A percentile compares a stretch with the other conserved stretches of the same genome.
These are phyloP conservation scores for Sebastes fasciatus DNA, from an alignment of 2,113 vertebrate genomes.

Conservation along the genomic window DNA sequence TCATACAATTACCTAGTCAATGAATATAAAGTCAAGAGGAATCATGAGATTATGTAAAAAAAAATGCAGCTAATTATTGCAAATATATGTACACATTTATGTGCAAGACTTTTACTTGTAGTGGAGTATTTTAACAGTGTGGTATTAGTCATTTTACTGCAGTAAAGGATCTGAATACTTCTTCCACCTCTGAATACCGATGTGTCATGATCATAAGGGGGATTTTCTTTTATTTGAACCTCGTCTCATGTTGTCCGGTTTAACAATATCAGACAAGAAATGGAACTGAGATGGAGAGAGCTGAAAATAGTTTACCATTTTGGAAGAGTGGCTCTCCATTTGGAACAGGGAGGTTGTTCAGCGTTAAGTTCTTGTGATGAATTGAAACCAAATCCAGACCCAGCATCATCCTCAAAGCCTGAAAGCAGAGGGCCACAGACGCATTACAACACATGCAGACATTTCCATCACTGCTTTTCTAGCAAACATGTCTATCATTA, in stretches of 20 bases:
- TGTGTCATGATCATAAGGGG: too few species aligned
- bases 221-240: not conserved
- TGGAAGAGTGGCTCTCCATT: slow-evolving; percentile 83
- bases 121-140: too few species aligned
- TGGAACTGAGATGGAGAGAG: not conserved
- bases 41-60: not conserved
- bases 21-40: not conserved
- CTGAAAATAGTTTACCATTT: slow-evolving; percentile 78
- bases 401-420: slow-evolving; percentile 86
- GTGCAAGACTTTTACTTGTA: too few species aligned
- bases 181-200: too few species aligned
- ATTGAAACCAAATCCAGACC: slow-evolving; percentile 85
- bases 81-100: too few species aligned
- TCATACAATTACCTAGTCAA: not conserved
- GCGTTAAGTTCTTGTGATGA: slow-evolving; percentile 77
- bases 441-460: not conserved
- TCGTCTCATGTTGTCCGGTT: not conserved
- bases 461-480: not conserved
- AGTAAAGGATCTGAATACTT: too few species aligned
- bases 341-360: slow-evolving; percentile 80
- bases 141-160: too few species aligned
- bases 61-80: not conserved
- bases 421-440: slow-evolving; percentile 17
- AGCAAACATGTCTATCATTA: not conserved
- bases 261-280: slow-evolving; percentile 1